Evolutionary conservation across 2,888 invertebrate species (phyloP).

Genomic region (Ommatoiulus sabulosus): DNA sequence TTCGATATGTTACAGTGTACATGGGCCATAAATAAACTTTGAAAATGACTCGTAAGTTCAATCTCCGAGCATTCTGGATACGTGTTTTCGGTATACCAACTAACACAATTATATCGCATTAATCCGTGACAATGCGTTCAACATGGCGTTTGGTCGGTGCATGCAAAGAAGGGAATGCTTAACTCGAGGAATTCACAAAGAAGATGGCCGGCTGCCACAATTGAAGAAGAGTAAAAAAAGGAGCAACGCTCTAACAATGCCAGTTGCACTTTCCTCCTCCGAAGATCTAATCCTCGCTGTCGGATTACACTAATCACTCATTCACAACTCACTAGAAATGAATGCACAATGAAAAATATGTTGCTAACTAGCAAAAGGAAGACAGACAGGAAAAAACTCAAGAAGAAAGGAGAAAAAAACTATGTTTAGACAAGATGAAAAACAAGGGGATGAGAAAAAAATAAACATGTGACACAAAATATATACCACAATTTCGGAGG

Average conservation of each 20-base stretch:
- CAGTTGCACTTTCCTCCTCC: constrained; percentile 30
- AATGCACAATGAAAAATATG: constrained; percentile 44
- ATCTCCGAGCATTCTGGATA: background rate
- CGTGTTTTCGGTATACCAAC: background rate
- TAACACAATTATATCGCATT: background rate
- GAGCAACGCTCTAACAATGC: background rate
- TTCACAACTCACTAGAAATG: constrained; percentile 38
- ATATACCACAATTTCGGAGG: constrained; percentile 9
- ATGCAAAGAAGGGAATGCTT: background rate
- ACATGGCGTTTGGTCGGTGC: background rate
- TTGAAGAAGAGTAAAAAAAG: constrained; percentile 8
- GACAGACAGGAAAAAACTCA: background rate
- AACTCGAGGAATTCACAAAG: background rate
- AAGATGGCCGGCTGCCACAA: constrained; percentile 37
- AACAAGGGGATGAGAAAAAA: constrained; percentile 25
- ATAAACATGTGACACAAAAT: constrained; percentile 26
- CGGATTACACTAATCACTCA: constrained; percentile 48
- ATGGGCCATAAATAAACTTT: background rate
- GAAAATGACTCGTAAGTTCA: background rate
- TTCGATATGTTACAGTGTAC: too few species aligned
- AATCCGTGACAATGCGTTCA: background rate
- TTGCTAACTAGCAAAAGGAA: constrained; percentile 47
- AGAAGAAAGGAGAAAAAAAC: background rate
- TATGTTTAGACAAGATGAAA: constrained; percentile 23
- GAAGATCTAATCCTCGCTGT: constrained; percentile 46